These are phyloP conservation scores for Leptinotarsa texana DNA, from an alignment of 1,140 invertebrate genomes.

Conservation along the genomic window DNA sequence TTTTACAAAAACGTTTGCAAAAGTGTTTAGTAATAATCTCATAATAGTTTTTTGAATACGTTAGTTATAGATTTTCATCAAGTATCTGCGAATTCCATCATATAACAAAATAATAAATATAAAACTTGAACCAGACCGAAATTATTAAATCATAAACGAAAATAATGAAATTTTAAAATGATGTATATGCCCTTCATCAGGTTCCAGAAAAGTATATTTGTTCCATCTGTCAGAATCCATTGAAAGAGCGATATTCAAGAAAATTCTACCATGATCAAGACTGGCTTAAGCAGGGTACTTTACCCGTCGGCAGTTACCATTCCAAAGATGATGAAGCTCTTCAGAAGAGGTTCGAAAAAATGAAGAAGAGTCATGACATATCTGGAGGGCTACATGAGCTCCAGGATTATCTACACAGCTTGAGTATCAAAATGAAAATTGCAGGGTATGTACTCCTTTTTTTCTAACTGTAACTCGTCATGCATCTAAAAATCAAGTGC, in stretches of 20 bases:
- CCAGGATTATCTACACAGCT: slow-evolving; percentile 69
- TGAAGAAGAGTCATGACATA: slow-evolving; percentile 73
- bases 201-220: slow-evolving; percentile 90
- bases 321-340: slow-evolving; percentile 54
- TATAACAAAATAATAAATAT: too few species aligned
- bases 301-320: slow-evolving; percentile 63
- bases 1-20: too few species aligned
- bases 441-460: slow-evolving; percentile 65
- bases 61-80: too few species aligned
- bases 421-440: slow-evolving; percentile 76
- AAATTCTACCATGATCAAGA: slow-evolving; percentile 84
- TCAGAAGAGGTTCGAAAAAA: slow-evolving; percentile 55
- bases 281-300: slow-evolving; percentile 80
- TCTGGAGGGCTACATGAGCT: slow-evolving; percentile 71
- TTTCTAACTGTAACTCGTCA: too few species aligned
- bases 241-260: slow-evolving; percentile 68
- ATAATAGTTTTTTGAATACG: too few species aligned
- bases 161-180: too few species aligned
- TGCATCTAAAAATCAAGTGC: too few species aligned
- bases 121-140: too few species aligned
- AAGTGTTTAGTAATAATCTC: too few species aligned
- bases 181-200: neutral
- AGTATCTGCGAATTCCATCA: too few species aligned
- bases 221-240: slow-evolving; percentile 81
- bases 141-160: too few species aligned